Base-by-base conservation (phyloP, 1,140 invertebrate species). In the Drosophila rhopaloa region DNA sequence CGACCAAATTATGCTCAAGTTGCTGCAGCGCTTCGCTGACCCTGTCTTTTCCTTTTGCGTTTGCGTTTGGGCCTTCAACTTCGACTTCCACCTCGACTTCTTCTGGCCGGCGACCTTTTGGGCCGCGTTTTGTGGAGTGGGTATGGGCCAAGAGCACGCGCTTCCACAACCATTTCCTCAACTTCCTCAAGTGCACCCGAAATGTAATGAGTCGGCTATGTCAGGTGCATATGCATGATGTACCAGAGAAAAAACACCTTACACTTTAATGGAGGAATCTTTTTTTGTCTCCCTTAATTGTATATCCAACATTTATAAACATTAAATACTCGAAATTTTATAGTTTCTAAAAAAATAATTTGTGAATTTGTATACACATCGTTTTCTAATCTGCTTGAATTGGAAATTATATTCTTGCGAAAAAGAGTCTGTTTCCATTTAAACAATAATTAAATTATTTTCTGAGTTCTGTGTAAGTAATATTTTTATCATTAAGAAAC, bases 1-100 rank as follows among this genome's bases (percentile, higher is more conserved):
- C 84, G 57, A 88, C 83, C 84, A 88, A 88, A 88, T 89, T 88
- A 88, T 88, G 63, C 81, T 47, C 57, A 85, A 80, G 81, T 84
- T 74, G 77, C 70, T 61, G 82, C 82, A 88, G 75, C 82, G 84
- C 83, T 86, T 86, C 70, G 80, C 83, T 88, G 83, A 77, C 56
- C 81, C 35, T 29, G 67, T 16, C 57, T 55, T 56, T 53, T 19
- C 27, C 19, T 29, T 29, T 48, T 48, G 47, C 10, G 27, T 48
- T 48, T 48, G 24, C 8, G 8, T 73, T 62, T 53, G 48, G 16
- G 44, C 47, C 80, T 82, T 67, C 57, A 32, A 61, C 76, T 74
- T 54, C 63, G 46, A 58, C 57, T 51, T 40, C 38, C 8, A 56
- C 47, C 71, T 60, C 37, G 16, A 24, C 65, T 62, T 40, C 57